phyloP scores from a whole-genome alignment of 2,797 vertebrate genomes.

The Semotilus atromaculatus region DNA sequence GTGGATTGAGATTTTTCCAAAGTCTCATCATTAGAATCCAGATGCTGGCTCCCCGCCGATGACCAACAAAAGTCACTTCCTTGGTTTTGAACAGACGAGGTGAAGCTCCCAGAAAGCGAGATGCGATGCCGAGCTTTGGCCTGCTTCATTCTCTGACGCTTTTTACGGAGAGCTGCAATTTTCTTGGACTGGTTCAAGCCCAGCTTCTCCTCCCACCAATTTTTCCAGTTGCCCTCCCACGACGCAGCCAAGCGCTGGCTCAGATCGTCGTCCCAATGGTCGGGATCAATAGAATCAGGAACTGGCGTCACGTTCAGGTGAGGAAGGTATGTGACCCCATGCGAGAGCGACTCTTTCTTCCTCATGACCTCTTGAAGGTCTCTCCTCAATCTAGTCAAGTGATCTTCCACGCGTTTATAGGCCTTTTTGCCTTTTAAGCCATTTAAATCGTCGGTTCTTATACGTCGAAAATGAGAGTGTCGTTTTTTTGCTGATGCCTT shows the following conservation, averaged over 20 bases:
- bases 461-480: background rate
- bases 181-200: slow-evolving; percentile 64
- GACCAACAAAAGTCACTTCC: slow-evolving; percentile 64
- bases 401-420: slow-evolving; percentile 22
- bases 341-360: slow-evolving; percentile 59
- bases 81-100: slow-evolving; percentile 76
- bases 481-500: background rate
- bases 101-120: slow-evolving; percentile 82
- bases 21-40: slow-evolving; percentile 58
- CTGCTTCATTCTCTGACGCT: slow-evolving; percentile 70
- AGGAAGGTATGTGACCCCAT: slow-evolving; percentile 39
- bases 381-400: slow-evolving; percentile 43
- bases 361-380: slow-evolving; percentile 70
- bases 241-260: slow-evolving; percentile 77
- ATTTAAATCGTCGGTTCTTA: background rate
- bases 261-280: slow-evolving; percentile 65
- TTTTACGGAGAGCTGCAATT: slow-evolving; percentile 69
- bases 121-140: slow-evolving; percentile 39
- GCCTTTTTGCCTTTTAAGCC: accelerated
- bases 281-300: slow-evolving; percentile 38
- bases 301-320: background rate
- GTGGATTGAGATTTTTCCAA: background rate
- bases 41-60: slow-evolving; percentile 50
- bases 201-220: slow-evolving; percentile 83
- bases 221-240: slow-evolving; percentile 76